Percentiles rank a stretch among this genome's conserved stretches.
These are phyloP conservation scores for Calephelis perditalis DNA, from an alignment of 2,888 invertebrate genomes.

Conservation along the genomic window DNA sequence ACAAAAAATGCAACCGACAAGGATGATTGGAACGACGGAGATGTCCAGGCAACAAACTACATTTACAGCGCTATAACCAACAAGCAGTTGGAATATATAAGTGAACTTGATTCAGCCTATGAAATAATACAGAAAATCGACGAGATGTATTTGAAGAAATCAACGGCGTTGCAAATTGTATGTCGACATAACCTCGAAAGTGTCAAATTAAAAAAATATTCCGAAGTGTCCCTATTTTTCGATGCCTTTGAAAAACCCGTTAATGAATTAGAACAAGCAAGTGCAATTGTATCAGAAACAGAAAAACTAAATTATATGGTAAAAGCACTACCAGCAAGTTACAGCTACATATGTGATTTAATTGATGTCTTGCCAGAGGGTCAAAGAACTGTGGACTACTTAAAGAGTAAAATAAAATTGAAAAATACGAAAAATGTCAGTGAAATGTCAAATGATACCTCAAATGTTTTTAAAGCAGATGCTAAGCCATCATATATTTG, in stretches of 20 bases:
- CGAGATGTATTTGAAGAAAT: conserved; percentile 30
- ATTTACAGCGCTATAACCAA: conserved; percentile 30
- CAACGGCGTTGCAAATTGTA: conserved; percentile 31
- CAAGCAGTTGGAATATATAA: conserved; percentile 31
- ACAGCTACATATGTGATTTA: conserved; percentile 22
- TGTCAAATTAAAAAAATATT: conserved; percentile 29
- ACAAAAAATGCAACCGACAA: conserved; percentile 19
- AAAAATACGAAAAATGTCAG: conserved; percentile 12
- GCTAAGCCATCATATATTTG: conserved; percentile 4
- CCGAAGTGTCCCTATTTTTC: conserved; percentile 24
- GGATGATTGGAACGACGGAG: conserved; percentile 22
- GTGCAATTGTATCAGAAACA: conserved; percentile 17
- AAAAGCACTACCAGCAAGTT: conserved; percentile 21
- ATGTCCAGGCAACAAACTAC: conserved; percentile 30
- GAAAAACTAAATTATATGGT: conserved; percentile 26
- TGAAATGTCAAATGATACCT: conserved; percentile 9
- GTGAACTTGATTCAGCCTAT: conserved; percentile 23
- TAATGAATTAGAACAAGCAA: conserved; percentile 27
- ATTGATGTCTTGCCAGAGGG: conserved; percentile 20
- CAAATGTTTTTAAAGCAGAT: conserved; percentile 12
- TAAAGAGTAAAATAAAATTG: conserved; percentile 24
- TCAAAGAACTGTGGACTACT: conserved; percentile 23
- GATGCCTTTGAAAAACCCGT: conserved; percentile 29
- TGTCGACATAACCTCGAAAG: conserved; percentile 29
- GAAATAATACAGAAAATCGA: conserved; percentile 29